Conservation (phyloP, 2,888 invertebrate genomes). For the Lepetodrilus schrolli region DNA sequence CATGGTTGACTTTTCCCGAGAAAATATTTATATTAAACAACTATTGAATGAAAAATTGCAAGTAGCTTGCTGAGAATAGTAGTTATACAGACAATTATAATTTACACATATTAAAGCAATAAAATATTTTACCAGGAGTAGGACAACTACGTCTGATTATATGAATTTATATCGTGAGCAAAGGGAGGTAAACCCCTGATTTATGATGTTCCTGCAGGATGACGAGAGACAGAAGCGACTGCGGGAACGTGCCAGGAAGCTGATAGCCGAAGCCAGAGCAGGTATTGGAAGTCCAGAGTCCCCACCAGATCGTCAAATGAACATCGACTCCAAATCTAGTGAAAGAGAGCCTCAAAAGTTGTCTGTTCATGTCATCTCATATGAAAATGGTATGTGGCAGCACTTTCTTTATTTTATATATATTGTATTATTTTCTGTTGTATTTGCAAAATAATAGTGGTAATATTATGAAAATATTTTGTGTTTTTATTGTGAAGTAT, state of each 20-base stretch:
- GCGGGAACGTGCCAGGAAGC: constrained; percentile 89
- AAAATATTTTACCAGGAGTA: too few relatives aligned
- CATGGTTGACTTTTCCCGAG: too few relatives aligned
- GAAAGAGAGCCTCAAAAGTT: constrained; percentile 27
- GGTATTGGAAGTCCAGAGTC: constrained; percentile 60
- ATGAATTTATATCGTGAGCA: background rate
- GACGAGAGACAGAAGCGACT: constrained; percentile 90
- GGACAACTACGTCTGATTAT: background rate
- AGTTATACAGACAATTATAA: background rate
- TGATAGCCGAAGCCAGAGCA: constrained; percentile 87
- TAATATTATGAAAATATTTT: too few relatives aligned
- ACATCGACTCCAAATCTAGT: constrained; percentile 32
- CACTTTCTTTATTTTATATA: too few relatives aligned
- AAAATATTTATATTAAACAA: too few relatives aligned
- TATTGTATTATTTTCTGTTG: too few relatives aligned
- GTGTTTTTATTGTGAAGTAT: too few relatives aligned
- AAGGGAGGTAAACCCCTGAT: background rate
- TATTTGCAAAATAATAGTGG: too few relatives aligned
- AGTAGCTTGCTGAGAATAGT: too few relatives aligned
- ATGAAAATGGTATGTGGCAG: background rate
- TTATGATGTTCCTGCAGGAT: too few relatives aligned
- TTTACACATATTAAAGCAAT: background rate
- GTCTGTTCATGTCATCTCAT: background rate
- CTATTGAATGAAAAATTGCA: too few relatives aligned
- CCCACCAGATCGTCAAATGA: constrained; percentile 39